Conservation (phyloP, 2,797 vertebrate genomes). For the Argentina silus region DNA sequence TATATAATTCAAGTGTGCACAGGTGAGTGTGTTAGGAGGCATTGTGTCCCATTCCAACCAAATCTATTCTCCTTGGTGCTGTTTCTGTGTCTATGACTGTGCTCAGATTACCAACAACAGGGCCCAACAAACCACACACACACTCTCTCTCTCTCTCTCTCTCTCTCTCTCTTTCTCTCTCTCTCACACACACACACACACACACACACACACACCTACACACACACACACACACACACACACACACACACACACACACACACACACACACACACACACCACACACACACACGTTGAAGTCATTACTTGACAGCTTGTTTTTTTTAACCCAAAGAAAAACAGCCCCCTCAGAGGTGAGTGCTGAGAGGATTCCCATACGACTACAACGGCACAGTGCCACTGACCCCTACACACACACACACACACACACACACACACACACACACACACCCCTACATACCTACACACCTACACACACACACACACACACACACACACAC, state of each 20-base stretch:
- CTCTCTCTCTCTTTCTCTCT: too few species aligned
- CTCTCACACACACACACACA: slow-evolving; percentile 40
- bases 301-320: slow-evolving; percentile 70
- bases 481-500: slow-evolving; percentile 23
- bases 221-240: slow-evolving; percentile 21
- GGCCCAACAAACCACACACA: slow-evolving; percentile 50
- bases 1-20: neutral
- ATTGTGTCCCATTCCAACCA: slow-evolving; percentile 72
- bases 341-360: slow-evolving; percentile 63
- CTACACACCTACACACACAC: slow-evolving; percentile 36
- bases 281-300: slow-evolving; percentile 67
- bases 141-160: too few species aligned
- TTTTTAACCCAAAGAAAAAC: slow-evolving; percentile 68
- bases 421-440: slow-evolving; percentile 35
- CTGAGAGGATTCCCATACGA: slow-evolving; percentile 75
- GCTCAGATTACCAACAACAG: slow-evolving; percentile 79
- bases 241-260: neutral
- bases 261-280: neutral
- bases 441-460: slow-evolving; percentile 39
- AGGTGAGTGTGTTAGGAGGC: slow-evolving; percentile 38
- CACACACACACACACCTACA: slow-evolving; percentile 4
- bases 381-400: slow-evolving; percentile 31
- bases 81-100: slow-evolving; percentile 78
- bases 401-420: slow-evolving; percentile 10
- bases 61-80: slow-evolving; percentile 74